Conservation (phyloP, 2,113 vertebrate genomes). For the Coracopsis vasa region DNA sequence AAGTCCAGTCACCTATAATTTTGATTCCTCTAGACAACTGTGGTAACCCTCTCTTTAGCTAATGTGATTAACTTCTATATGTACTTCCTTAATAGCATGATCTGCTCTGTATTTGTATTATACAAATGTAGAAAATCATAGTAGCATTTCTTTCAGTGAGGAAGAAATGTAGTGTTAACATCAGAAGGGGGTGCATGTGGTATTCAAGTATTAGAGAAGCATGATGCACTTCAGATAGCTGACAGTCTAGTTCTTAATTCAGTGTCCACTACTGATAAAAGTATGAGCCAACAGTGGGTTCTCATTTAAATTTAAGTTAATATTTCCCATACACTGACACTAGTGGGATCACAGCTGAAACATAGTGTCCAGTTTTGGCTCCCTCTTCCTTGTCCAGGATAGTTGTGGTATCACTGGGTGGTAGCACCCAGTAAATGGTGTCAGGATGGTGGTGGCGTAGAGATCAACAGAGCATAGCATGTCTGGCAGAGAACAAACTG, state of each 20-base stretch:
- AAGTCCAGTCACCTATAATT: not conserved
- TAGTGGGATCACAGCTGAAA: not conserved
- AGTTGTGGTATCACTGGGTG: not conserved
- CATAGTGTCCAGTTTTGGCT: not conserved
- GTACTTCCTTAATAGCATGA: not conserved
- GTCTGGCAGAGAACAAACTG: not conserved
- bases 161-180: not conserved
- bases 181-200: not conserved
- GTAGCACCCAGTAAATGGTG: not conserved
- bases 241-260: not conserved
- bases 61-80: not conserved
- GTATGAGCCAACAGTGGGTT: not conserved
- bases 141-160: not conserved
- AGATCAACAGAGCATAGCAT: not conserved
- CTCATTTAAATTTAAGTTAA: not conserved
- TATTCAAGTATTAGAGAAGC: not conserved
- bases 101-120: not conserved
- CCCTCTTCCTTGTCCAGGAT: not conserved
- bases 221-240: not conserved
- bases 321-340: not conserved
- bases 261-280: not conserved
- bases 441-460: not conserved
- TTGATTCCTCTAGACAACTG: not conserved
- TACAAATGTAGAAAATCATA: not conserved
- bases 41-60: not conserved